Base-by-base conservation (phyloP, 2,113 vertebrate genomes). In the Mola mola region DNA sequence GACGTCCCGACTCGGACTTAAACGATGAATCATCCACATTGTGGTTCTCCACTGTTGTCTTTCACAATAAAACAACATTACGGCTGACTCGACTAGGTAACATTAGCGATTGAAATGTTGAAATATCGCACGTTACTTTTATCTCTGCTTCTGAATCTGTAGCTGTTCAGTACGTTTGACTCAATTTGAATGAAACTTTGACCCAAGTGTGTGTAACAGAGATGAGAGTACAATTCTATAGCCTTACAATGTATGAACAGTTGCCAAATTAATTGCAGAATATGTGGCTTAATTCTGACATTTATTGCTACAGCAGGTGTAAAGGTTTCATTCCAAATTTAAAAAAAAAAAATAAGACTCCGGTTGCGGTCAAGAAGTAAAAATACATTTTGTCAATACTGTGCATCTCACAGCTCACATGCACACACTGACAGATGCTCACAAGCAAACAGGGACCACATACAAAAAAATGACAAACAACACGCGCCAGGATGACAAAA, bases 391-490 rank as follows among this genome's bases (percentile, higher is more conserved):
- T 33, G 8, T 51, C 29, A 22, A 10, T 44, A 38, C 3, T 36
- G 29, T 9, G 9, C 28, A 29, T 29, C 6, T 9, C 9, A 5
- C 31, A 43, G 29, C 9, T 47, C 22, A 43, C 12, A 49, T 8
- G 7, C 20, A 48, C 40, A 67, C 20, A 19, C 36, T 36, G 4
- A 40, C 19, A 58, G 8, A 42, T 7, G 33, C 26, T 55, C 12
- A 24, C n/a, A n/a, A n/a, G n/a, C n/a, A n/a, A n/a, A n/a, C n/a
- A n/a, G n/a, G n/a, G 12, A 17, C 8, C 13, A 13, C 34, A 46
- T 17, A 49, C 5, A 28, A 36, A 59, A 25, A 59, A 29, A 51
- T 10, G 10, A 17, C 8, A 28, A 56, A 21, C 43, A 24, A 55
- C 10, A 50, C 49, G 71, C n/a, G 11, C 5, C 26, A 42, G 31